These are phyloP conservation scores for Onychostruthus taczanowskii DNA, from an alignment of 2,113 vertebrate genomes.

Conservation along the genomic window DNA sequence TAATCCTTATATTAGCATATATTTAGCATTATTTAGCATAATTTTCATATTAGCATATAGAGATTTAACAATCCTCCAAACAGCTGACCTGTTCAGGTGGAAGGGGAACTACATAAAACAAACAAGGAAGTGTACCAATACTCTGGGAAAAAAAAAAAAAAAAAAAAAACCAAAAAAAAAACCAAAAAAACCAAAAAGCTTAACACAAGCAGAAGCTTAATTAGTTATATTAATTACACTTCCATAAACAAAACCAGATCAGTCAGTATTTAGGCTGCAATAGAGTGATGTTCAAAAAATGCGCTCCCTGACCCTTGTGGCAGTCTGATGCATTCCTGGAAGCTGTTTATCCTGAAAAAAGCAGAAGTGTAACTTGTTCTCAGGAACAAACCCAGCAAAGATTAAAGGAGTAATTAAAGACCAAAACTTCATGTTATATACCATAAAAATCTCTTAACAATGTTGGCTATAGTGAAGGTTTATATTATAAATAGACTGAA, in stretches of 20 bases:
- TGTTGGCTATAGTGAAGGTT: not conserved
- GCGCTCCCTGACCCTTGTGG: not conserved
- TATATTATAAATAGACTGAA: slow-evolving; percentile 35
- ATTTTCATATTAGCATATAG: not conserved
- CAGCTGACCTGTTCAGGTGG: not conserved
- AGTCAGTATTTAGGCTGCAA: not conserved
- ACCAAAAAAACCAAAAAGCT: too few relatives aligned
- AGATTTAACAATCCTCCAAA: not conserved
- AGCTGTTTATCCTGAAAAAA: slow-evolving; percentile 34
- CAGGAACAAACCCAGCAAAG: slow-evolving; percentile 24
- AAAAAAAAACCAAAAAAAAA: too few relatives aligned
- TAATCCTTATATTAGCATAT: not conserved
- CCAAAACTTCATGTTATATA: not conserved
- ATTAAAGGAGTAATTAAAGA: slow-evolving; percentile 58
- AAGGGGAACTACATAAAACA: not conserved
- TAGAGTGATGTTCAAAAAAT: not conserved
- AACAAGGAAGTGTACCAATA: not conserved
- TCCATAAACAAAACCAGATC: slow-evolving; percentile 8
- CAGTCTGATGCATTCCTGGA: slow-evolving; percentile 1
- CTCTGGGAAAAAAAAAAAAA: too few relatives aligned
- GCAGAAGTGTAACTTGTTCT: slow-evolving; percentile 13
- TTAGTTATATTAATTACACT: slow-evolving; percentile 11
- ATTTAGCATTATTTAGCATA: not conserved
- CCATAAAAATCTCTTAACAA: slow-evolving; percentile 27
- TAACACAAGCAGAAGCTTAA: too few relatives aligned